A percentile compares a stretch with the other conserved stretches of the same genome.
Evolutionary conservation across 2,113 vertebrate genomes (phyloP).

Genomic region (Lasiurus cinereus): DNA sequence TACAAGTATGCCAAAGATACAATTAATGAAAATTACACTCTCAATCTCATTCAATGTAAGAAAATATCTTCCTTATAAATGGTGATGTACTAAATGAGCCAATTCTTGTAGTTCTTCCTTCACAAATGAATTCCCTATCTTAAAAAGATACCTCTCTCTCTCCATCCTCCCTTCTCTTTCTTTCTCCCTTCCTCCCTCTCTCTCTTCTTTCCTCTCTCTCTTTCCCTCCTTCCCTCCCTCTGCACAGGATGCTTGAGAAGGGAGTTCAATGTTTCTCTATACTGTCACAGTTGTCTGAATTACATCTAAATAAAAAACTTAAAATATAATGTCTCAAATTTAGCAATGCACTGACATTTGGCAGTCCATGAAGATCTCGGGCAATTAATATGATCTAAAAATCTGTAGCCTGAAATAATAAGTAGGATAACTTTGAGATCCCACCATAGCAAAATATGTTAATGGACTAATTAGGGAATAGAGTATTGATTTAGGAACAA

Average conservation of each 20-base stretch:
- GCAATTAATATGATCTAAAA: slow-evolving; percentile 65
- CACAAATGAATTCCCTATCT: slow-evolving; percentile 20
- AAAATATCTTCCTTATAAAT: slow-evolving; percentile 13
- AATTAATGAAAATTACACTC: background rate
- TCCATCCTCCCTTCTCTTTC: background rate
- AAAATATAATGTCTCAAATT: slow-evolving; percentile 55
- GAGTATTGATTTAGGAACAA: slow-evolving; percentile 62
- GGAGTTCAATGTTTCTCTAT: background rate
- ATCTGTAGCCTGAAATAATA: slow-evolving; percentile 45
- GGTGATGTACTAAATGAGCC: background rate
- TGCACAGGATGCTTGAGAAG: background rate
- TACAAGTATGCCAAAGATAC: background rate
- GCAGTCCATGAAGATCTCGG: background rate
- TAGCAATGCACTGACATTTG: slow-evolving; percentile 20
- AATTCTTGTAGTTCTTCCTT: background rate
- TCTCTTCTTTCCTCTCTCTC: background rate
- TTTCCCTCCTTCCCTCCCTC: background rate
- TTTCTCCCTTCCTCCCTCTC: background rate
- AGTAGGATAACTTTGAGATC: slow-evolving; percentile 47
- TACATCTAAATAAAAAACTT: background rate
- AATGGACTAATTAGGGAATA: slow-evolving; percentile 57
- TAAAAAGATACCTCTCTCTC: background rate
- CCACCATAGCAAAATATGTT: slow-evolving; percentile 58
- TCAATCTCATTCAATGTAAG: background rate
- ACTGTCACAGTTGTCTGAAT: slow-evolving; percentile 10